These are phyloP conservation scores for Oncorhynchus kisutch DNA, from an alignment of 2,113 vertebrate species.

Conservation along the genomic window DNA sequence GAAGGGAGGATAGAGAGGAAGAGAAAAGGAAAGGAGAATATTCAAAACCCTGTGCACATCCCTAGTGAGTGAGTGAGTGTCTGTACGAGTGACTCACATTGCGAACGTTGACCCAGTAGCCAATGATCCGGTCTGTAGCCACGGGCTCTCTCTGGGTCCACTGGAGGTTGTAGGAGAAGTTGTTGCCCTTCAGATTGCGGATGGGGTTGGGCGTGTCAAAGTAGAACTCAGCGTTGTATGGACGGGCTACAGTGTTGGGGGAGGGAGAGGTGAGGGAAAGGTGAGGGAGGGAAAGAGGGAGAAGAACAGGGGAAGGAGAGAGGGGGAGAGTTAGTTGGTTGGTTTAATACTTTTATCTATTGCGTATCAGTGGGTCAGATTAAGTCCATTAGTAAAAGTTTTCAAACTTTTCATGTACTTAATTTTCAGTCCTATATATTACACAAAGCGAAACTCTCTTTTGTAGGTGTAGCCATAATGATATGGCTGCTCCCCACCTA, in stretches of 20 bases:
- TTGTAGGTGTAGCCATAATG: too few relatives aligned
- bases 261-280: background rate
- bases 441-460: too few relatives aligned
- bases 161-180: conserved; percentile 94
- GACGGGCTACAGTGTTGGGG: conserved; percentile 76
- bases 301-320: background rate
- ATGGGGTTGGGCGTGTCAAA: conserved; percentile 95
- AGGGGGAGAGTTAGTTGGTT: background rate
- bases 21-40: too few relatives aligned
- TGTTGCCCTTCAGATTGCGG: conserved; percentile 86
- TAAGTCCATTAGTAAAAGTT: too few relatives aligned
- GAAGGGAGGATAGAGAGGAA: too few relatives aligned
- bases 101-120: conserved; percentile 85
- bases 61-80: background rate
- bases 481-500: too few relatives aligned
- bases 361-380: too few relatives aligned
- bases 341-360: too few relatives aligned
- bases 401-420: too few relatives aligned
- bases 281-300: background rate
- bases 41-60: background rate
- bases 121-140: conserved; percentile 87
- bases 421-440: too few relatives aligned
- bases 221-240: conserved; percentile 97
- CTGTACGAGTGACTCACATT: conserved; percentile 75
- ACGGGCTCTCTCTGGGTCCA: conserved; percentile 95